Percentiles rank a stretch among this genome's conserved stretches.
Evolutionary conservation across 2,888 invertebrate species (phyloP).

Genomic region (Tanytarsus gracilentus): DNA sequence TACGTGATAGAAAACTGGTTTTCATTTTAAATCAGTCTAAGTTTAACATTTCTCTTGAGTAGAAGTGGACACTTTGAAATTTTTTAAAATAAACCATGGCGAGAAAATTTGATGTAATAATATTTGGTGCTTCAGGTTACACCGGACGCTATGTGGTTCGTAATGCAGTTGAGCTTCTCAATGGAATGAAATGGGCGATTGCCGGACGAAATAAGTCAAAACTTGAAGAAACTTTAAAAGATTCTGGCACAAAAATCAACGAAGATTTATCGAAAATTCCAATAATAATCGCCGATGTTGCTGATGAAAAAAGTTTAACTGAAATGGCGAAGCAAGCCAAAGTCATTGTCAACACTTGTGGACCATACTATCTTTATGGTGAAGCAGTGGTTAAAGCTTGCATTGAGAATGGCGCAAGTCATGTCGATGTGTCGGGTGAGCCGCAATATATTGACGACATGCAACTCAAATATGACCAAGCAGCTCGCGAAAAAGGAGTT

Average conservation of each 20-base stretch:
- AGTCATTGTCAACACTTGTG: constrained; percentile 84
- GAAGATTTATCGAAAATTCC: constrained; percentile 50
- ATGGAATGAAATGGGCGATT: constrained; percentile 71
- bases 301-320: constrained; percentile 60
- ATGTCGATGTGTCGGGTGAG: constrained; percentile 91
- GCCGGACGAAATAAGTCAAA: constrained; percentile 64
- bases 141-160: constrained; percentile 80
- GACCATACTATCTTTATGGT: constrained; percentile 81
- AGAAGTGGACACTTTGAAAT: no score
- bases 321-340: constrained; percentile 72
- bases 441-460: constrained; percentile 80
- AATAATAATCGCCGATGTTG: constrained; percentile 69
- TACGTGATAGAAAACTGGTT: no score
- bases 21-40: no score
- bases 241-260: constrained; percentile 46
- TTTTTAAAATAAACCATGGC: no score
- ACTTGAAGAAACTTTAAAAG: constrained; percentile 44
- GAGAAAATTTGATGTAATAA: constrained; percentile 61
- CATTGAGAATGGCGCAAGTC: constrained; percentile 67
- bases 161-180: constrained; percentile 48
- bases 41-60: no score
- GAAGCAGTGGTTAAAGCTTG: constrained; percentile 77
- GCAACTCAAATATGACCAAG: constrained; percentile 68
- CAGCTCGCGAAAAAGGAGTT: constrained; percentile 66
- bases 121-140: constrained; percentile 92